phyloP scores from a whole-genome alignment of 2,113 vertebrate genomes.

The Gymnarchus niloticus region DNA sequence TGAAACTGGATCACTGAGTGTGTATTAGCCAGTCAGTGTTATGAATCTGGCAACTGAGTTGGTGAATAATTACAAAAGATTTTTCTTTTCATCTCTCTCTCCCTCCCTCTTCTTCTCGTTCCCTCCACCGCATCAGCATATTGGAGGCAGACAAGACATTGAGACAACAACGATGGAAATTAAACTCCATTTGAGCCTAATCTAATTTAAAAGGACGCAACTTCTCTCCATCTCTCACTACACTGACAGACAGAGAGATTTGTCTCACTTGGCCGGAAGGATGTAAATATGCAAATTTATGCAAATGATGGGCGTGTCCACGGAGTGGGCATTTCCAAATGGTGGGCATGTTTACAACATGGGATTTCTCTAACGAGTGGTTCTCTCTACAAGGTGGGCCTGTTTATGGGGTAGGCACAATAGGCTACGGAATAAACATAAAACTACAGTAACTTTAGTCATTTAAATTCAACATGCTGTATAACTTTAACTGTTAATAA shows the following conservation, averaged over 20 bases:
- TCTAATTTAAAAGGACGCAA: conserved; percentile 2
- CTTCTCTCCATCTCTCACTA: not conserved
- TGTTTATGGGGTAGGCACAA: not conserved
- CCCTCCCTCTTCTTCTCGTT: not conserved
- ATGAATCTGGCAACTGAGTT: not conserved
- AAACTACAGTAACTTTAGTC: not conserved
- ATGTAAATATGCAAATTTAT: not conserved
- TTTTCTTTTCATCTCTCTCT: not conserved
- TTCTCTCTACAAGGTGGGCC: not conserved
- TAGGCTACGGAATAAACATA: not conserved
- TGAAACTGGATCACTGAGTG: not conserved
- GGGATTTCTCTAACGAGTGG: not conserved
- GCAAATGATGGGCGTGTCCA: not conserved
- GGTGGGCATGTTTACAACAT: not conserved
- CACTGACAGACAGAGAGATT: not conserved
- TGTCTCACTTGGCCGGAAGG: not conserved
- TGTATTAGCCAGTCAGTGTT: not conserved
- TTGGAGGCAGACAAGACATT: not conserved
- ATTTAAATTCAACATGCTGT: no score
- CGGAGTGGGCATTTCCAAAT: not conserved
- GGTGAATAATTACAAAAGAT: not conserved
- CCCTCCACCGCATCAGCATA: not conserved
- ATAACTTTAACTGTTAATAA: not conserved
- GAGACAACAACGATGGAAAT: not conserved
- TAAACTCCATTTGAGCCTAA: conserved; percentile 15